Evolutionary conservation across 2,888 invertebrate species (phyloP), one percentile per base, ranked within the genome.

Genomic region (Cheilosia impressa): DNA sequence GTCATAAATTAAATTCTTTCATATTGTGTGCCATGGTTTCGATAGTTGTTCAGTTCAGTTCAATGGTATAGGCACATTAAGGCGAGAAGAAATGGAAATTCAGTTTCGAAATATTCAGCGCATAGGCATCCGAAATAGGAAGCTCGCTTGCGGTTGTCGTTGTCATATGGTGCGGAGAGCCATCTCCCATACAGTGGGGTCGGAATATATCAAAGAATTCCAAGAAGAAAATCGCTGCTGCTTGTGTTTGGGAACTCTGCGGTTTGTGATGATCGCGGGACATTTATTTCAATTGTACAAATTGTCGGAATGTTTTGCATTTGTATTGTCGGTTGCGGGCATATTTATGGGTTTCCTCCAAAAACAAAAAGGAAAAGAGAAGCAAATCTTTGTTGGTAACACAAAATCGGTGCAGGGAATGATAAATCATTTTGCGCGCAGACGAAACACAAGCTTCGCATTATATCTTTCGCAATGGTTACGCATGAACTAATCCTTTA

Each of bases 131-230:
- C 58, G 52, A 65, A 75, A 69, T 73, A 75, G 84, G 84, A 84
- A 84, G 79, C 78, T 71, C 60, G 34, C 78, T 71, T 53, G 43
- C 55, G 27, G 41, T 43, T 34, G 57, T 71, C 27, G 58, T 60
- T 38, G 55, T 53, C 17, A n/a, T 78, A 34, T 73, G 57, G 22
- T 15, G 24, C 9, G n/a, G 24, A 27, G 53, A 9, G 17, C 24
- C 50, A 76, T 43, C 60, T 50, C 60, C 9, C 31, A 7, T 31
- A n/a, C n/a, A 62, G 72, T 31, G 57, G 45, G 55, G 58, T 84
- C 84, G 84, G 84, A 79, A 84, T 75, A 84, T 84, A 80, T 84
- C 84, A 84, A 84, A 84, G 84, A 84, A 79, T 73, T 84, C 78
- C 83, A 57, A 47, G 19, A 63, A 66, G 60, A 34, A 47, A 31